Evolutionary conservation across 2,113 vertebrate genomes (phyloP).

Genomic region (Salminus brasiliensis): DNA sequence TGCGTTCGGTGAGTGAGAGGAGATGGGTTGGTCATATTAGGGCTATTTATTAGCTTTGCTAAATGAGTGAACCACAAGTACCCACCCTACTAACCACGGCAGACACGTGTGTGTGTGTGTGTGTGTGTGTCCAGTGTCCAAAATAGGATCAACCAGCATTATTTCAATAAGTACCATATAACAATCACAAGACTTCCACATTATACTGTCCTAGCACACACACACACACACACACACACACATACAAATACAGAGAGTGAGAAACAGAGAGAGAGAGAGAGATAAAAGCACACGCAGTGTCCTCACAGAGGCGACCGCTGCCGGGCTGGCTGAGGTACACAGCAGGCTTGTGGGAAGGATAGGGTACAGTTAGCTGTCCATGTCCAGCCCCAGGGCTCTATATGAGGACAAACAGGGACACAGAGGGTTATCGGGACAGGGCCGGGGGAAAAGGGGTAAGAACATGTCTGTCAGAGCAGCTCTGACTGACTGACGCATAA

Average conservation of each 20-base stretch:
- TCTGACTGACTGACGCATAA: constrained; percentile 24
- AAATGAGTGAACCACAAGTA: no score
- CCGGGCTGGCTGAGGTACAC: background rate
- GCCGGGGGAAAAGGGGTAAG: background rate
- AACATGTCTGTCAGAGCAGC: constrained; percentile 17
- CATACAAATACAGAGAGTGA: background rate
- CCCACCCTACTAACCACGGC: no score
- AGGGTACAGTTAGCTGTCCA: constrained; percentile 15
- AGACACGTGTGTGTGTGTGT: no score
- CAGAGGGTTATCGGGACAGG: constrained; percentile 35
- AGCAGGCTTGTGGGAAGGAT: constrained; percentile 36
- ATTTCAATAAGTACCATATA: no score
- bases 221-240: background rate
- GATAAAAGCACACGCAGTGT: background rate
- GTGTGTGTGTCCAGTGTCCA: no score
- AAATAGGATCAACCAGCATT: no score
- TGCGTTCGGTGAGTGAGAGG: no score
- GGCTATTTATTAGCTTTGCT: no score
- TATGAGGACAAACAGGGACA: constrained; percentile 35
- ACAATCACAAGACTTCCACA: no score
- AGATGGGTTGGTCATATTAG: no score
- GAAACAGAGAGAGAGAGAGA: background rate
- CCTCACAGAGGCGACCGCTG: constrained; percentile 19
- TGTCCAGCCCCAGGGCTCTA: background rate
- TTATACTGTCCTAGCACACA: no score